A percentile compares a stretch with the other conserved stretches of the same genome.
Evolutionary conservation across 2,797 vertebrate genomes (phyloP).

Genomic region (Clarias pachynema): DNA sequence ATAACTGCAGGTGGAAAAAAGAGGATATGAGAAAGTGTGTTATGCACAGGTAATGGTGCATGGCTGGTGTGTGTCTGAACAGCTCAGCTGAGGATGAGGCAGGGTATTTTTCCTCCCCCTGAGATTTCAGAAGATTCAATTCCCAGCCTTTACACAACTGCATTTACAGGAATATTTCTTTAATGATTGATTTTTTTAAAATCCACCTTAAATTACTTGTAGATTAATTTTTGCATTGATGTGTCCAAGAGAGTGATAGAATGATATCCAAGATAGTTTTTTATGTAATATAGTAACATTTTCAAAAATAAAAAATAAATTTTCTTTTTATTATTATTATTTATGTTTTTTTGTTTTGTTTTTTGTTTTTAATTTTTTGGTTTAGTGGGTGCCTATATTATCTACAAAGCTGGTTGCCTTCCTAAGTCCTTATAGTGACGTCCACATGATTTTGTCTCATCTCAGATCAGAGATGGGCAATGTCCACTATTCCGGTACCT

Average conservation of each 20-base stretch:
- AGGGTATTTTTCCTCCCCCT: background rate
- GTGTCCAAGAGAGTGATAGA: background rate
- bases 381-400: background rate
- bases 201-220: background rate
- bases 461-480: background rate
- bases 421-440: background rate
- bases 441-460: background rate
- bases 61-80: background rate
- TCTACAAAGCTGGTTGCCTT: background rate
- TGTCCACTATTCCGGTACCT: no score
- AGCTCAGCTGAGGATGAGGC: background rate
- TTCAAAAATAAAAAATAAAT: no score
- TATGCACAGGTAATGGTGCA: background rate
- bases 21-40: conserved; percentile 22
- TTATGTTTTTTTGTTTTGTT: no score
- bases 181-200: background rate
- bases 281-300: background rate
- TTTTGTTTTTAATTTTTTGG: background rate
- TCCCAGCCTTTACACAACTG: background rate
- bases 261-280: background rate
- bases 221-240: background rate
- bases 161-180: background rate
- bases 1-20: conserved; percentile 14
- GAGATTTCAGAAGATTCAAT: background rate
- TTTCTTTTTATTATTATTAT: no score